Evolutionary conservation across 1,140 invertebrate genomes (phyloP).

Genomic region (Caenorhabditis latens): DNA sequence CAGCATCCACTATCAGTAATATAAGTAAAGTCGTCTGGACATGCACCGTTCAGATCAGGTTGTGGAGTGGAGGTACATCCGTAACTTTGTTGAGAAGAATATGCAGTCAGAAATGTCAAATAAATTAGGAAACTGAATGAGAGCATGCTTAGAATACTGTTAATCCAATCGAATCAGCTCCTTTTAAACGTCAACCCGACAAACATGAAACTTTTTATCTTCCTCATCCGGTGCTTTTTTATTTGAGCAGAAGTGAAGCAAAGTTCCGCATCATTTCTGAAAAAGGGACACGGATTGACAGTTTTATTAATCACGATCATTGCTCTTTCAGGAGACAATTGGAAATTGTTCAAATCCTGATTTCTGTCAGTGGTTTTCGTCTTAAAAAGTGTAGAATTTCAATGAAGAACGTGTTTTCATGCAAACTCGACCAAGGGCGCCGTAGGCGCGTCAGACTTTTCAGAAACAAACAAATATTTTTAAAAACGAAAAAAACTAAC

Average conservation of each 20-base stretch:
- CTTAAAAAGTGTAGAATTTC: too few species aligned
- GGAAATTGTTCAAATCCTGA: too few species aligned
- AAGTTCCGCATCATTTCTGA: constrained; percentile 16
- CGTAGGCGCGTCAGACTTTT: too few species aligned
- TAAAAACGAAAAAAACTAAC: too few species aligned
- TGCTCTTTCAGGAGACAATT: too few species aligned
- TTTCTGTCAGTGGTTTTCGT: too few species aligned
- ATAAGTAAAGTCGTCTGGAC: background rate
- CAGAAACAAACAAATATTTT: too few species aligned
- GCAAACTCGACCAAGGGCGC: too few species aligned
- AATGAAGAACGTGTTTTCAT: too few species aligned
- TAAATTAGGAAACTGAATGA: background rate
- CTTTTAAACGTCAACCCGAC: background rate
- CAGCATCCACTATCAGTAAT: constrained; percentile 15
- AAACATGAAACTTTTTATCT: constrained; percentile 11
- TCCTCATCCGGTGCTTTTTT: background rate
- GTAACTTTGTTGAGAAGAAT: background rate
- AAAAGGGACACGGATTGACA: constrained; percentile 10
- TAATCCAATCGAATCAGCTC: background rate
- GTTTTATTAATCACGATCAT: background rate
- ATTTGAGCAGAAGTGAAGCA: constrained; percentile 35
- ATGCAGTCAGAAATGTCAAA: background rate
- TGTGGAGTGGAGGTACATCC: constrained; percentile 14
- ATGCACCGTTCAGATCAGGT: background rate
- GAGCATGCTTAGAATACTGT: background rate